Percentiles rank a stretch among this genome's conserved stretches.
Conservation (phyloP, 92 coral and sea anemone species). For the Plumapathes pennacea region DNA sequence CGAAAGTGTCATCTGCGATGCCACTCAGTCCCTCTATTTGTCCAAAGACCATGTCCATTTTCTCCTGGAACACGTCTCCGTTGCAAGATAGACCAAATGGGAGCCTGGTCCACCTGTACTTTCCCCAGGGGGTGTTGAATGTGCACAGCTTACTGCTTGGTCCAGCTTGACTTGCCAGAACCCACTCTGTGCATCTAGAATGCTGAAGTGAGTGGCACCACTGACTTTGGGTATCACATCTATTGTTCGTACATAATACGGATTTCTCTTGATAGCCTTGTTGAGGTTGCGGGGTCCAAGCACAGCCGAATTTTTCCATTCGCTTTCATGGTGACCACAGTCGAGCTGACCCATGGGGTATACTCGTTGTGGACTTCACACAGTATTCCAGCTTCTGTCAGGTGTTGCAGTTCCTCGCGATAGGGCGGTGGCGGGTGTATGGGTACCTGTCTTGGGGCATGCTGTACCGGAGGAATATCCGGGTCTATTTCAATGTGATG, state of each 20-base stretch:
- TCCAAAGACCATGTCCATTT: constrained; percentile 36
- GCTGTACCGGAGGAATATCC: constrained; percentile 52
- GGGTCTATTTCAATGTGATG: constrained; percentile 57
- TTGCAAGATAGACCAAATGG: constrained; percentile 35
- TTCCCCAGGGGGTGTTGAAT: constrained; percentile 59
- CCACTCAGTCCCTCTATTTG: constrained; percentile 35
- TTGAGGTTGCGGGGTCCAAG: constrained; percentile 55
- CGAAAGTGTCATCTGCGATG: constrained; percentile 56
- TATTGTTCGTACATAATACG: constrained; percentile 29
- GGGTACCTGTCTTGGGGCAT: constrained; percentile 49
- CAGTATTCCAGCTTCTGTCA: constrained; percentile 38
- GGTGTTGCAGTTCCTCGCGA: constrained; percentile 29
- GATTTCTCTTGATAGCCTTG: constrained; percentile 37
- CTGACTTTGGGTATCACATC: constrained; percentile 40
- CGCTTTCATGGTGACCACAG: constrained; percentile 40
- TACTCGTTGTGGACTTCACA: constrained; percentile 33
- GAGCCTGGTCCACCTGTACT: constrained; percentile 40
- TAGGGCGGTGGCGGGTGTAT: constrained; percentile 53
- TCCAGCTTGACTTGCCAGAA: constrained; percentile 45
- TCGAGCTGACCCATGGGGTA: constrained; percentile 50
- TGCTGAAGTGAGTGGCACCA: constrained; percentile 37
- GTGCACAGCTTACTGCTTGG: constrained; percentile 46
- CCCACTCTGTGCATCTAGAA: constrained; percentile 52
- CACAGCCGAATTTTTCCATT: constrained; percentile 56
- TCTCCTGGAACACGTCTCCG: constrained; percentile 48